Conservation (phyloP, 2,113 vertebrate genomes). For the Balaenoptera acutorostrata region DNA sequence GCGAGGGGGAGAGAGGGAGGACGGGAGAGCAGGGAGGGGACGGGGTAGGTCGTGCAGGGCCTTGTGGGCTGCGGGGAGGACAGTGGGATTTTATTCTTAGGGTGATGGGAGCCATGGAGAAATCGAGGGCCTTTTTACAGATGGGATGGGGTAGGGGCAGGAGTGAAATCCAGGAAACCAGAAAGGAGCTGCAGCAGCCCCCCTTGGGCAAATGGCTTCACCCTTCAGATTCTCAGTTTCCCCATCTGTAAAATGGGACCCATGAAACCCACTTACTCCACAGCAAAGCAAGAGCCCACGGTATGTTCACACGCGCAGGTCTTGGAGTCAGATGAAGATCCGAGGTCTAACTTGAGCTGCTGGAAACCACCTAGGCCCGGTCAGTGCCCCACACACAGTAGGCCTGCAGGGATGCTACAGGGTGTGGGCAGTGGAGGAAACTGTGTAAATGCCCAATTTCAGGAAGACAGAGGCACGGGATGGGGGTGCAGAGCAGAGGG, state of each 20-base stretch:
- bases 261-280: background rate
- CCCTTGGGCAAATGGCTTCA: background rate
- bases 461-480: background rate
- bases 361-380: fast-evolving
- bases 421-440: background rate
- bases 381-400: fast-evolving
- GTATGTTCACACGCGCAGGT: fast-evolving
- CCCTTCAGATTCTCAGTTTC: background rate
- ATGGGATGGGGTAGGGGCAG: background rate
- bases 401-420: background rate
- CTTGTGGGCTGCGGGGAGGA: background rate
- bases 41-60: background rate
- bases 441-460: background rate
- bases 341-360: background rate
- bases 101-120: background rate
- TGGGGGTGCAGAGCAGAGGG: background rate
- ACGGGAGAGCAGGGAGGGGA: background rate
- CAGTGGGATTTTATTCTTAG: background rate
- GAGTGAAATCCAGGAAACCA: background rate
- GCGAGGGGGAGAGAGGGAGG: background rate
- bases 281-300: background rate
- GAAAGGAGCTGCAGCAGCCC: background rate
- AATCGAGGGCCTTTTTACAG: background rate
- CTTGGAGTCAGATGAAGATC: fast-evolving
- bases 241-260: background rate